A percentile compares a stretch with the other conserved stretches of the same genome.
Evolutionary conservation across 2,113 vertebrate species (phyloP).

Genomic region (Setophaga petechia): DNA sequence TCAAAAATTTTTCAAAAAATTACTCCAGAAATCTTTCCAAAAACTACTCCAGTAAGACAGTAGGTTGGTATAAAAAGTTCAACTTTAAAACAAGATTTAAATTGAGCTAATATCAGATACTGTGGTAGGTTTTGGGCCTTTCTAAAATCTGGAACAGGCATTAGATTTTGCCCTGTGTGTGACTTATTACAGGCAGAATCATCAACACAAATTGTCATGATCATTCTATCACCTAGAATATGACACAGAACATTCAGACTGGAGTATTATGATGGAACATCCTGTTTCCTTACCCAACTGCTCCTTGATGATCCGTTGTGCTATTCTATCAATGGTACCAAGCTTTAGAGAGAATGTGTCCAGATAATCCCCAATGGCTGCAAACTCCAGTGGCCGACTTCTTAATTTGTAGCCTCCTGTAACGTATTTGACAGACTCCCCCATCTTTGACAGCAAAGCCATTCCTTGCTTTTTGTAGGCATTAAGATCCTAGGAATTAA

Average conservation of each 20-base stretch:
- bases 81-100: background rate
- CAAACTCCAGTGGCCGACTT: slow-evolving; percentile 88
- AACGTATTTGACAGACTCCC: slow-evolving; percentile 93
- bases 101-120: background rate
- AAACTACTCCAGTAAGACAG: background rate
- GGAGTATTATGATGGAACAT: background rate
- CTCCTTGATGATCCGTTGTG: slow-evolving; percentile 96
- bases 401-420: slow-evolving; percentile 94
- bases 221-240: background rate
- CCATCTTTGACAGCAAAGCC: slow-evolving; percentile 90
- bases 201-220: background rate
- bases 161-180: background rate
- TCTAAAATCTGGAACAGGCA: background rate
- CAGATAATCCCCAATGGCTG: slow-evolving; percentile 91
- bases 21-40: background rate
- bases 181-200: background rate
- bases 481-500: slow-evolving; percentile 86
- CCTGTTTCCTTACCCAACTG: slow-evolving; percentile 84
- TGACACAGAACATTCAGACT: background rate
- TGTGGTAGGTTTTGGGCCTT: background rate
- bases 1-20: background rate
- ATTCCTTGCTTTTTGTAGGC: slow-evolving; percentile 92
- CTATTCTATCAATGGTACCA: slow-evolving; percentile 96
- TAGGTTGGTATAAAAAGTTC: background rate
- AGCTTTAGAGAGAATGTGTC: slow-evolving; percentile 94